phyloP scores from a whole-genome alignment of 2,888 invertebrate species.

The Xestia sexstrigata region DNA sequence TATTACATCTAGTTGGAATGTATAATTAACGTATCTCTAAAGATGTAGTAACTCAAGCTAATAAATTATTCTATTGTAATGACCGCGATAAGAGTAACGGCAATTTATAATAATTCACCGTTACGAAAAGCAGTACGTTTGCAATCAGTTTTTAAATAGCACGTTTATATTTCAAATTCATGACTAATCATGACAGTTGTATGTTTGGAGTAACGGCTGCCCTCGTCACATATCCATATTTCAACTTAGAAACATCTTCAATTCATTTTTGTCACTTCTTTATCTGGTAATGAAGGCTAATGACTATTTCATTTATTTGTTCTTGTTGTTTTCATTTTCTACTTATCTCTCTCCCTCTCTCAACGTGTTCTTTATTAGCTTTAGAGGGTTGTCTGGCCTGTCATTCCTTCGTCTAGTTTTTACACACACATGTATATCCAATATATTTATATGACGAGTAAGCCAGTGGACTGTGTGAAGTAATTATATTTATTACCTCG shows the following conservation, averaged over 20 bases:
- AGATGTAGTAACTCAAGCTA: slow-evolving; percentile 22
- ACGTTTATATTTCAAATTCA: slow-evolving; percentile 39
- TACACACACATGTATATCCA: background rate
- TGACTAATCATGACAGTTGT: slow-evolving; percentile 28
- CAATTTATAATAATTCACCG: slow-evolving; percentile 50
- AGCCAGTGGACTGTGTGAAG: background rate
- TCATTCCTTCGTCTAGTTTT: background rate
- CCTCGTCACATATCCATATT: slow-evolving; percentile 45
- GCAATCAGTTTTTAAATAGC: slow-evolving; percentile 16
- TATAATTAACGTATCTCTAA: slow-evolving; percentile 47
- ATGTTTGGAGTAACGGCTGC: slow-evolving; percentile 59
- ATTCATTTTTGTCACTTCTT: slow-evolving; percentile 31
- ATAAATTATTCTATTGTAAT: slow-evolving; percentile 46
- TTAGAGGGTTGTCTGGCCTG: background rate
- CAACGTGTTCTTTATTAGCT: background rate
- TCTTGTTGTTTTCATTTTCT: background rate
- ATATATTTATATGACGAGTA: background rate
- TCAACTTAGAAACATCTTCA: slow-evolving; percentile 34
- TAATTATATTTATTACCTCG: background rate
- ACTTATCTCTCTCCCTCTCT: background rate
- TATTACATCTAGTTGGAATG: slow-evolving; percentile 39
- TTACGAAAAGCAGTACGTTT: slow-evolving; percentile 40
- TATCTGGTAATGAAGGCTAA: slow-evolving; percentile 42
- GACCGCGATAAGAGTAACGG: slow-evolving; percentile 35
- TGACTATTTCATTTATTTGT: slow-evolving; percentile 21